Conservation (phyloP, 2,797 vertebrate genomes). For the Kryptopterus vitreolus region DNA sequence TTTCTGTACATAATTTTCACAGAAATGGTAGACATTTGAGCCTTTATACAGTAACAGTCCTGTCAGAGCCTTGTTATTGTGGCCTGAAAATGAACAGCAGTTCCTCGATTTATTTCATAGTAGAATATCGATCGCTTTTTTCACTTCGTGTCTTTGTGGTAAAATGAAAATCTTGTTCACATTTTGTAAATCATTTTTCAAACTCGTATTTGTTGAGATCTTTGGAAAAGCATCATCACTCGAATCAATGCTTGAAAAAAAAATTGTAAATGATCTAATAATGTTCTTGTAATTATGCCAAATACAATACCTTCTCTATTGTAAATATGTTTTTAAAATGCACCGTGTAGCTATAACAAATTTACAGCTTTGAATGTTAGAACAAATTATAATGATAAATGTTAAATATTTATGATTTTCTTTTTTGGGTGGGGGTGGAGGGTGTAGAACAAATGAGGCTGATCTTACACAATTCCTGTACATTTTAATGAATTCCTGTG, state of each 20-base stretch:
- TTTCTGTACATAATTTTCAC: background rate
- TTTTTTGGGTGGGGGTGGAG: slow-evolving; percentile 65
- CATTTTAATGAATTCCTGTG: slow-evolving; percentile 78
- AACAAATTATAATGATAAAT: slow-evolving; percentile 95
- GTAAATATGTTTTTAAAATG: slow-evolving; percentile 99
- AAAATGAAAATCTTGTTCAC: slow-evolving; percentile 67
- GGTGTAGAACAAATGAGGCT: slow-evolving; percentile 70
- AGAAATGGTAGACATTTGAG: background rate
- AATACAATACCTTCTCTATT: slow-evolving; percentile 99
- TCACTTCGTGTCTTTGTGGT: slow-evolving; percentile 78
- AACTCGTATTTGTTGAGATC: slow-evolving; percentile 66
- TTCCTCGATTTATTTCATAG: slow-evolving; percentile 44
- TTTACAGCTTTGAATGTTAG: slow-evolving; percentile 99
- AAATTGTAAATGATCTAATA: slow-evolving; percentile 85
- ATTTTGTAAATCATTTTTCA: slow-evolving; percentile 66
- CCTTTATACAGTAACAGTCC: background rate
- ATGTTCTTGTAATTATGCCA: slow-evolving; percentile 97
- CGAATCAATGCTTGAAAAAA: slow-evolving; percentile 90
- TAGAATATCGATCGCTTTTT: slow-evolving; percentile 74
- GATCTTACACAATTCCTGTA: slow-evolving; percentile 73
- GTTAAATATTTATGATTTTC: slow-evolving; percentile 90
- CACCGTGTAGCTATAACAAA: slow-evolving; percentile 99
- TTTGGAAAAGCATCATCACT: slow-evolving; percentile 72
- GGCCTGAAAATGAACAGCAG: slow-evolving; percentile 26
- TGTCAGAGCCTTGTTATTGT: slow-evolving; percentile 20